Conservation (phyloP, 2,797 vertebrate species). For the Hyperoplus immaculatus region DNA sequence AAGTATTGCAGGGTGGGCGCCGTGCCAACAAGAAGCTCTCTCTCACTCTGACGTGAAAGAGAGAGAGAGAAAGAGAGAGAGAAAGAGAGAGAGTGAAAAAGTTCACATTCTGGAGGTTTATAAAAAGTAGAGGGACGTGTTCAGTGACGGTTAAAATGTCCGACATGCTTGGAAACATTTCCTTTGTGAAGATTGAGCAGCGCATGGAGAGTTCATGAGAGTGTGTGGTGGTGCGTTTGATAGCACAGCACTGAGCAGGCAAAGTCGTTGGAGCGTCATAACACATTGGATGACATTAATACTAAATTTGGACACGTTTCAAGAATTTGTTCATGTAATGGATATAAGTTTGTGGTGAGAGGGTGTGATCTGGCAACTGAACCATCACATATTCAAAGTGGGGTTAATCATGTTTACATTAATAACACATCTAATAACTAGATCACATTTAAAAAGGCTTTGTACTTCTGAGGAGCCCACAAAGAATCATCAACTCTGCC, state of each 20-base stretch:
- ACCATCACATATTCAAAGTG: not conserved
- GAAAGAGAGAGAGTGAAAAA: not conserved
- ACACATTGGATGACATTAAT: conserved; percentile 26
- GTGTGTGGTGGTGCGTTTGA: conserved; percentile 51
- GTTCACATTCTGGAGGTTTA: conserved; percentile 9
- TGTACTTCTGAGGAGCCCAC: not conserved
- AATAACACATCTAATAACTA: not conserved
- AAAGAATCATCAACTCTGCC: not conserved
- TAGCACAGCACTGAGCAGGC: conserved; percentile 29
- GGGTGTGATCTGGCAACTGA: not conserved
- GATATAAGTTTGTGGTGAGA: not conserved
- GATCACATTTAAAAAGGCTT: not conserved
- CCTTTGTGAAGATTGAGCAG: conserved; percentile 51
- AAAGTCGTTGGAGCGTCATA: conserved; percentile 12
- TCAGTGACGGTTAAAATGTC: conserved; percentile 12
- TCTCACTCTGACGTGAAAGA: conserved; percentile 17
- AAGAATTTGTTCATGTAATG: not conserved
- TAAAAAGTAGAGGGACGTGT: conserved; percentile 7
- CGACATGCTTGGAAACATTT: conserved; percentile 48
- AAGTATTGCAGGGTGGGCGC: conserved; percentile 28
- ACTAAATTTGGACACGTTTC: not conserved
- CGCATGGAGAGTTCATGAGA: conserved; percentile 37
- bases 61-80: not conserved
- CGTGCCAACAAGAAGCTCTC: conserved; percentile 39
- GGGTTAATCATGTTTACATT: not conserved